phyloP scores from a whole-genome alignment of 1,140 invertebrate genomes.

The Cephus cinctus region DNA sequence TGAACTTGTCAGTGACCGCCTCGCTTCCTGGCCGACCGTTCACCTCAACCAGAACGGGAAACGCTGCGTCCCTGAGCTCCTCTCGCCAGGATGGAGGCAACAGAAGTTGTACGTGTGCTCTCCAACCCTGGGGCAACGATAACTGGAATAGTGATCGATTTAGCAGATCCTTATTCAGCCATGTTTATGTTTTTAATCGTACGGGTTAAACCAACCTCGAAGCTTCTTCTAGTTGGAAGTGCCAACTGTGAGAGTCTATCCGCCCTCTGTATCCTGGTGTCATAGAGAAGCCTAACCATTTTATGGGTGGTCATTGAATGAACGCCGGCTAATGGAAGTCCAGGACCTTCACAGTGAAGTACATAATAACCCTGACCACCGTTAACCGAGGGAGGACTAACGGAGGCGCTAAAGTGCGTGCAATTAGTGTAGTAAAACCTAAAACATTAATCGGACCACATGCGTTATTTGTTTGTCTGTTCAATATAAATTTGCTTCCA shows the following conservation, averaged over 20 bases:
- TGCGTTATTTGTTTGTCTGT: too few relatives aligned
- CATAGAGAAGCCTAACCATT: slow-evolving; percentile 72
- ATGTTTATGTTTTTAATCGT: background rate
- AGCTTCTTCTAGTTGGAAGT: slow-evolving; percentile 70
- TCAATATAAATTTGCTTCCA: too few relatives aligned
- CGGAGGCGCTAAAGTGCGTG: slow-evolving; percentile 74
- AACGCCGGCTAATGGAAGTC: slow-evolving; percentile 74
- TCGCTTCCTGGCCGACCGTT: slow-evolving; percentile 89
- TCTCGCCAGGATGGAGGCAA: slow-evolving; percentile 80
- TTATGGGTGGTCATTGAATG: slow-evolving; percentile 71
- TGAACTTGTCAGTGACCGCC: slow-evolving; percentile 81
- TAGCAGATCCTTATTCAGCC: too few relatives aligned
- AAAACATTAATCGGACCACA: slow-evolving; percentile 15
- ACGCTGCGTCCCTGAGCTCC: slow-evolving; percentile 79
- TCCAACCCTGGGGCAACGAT: slow-evolving; percentile 72
- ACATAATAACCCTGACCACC: slow-evolving; percentile 69
- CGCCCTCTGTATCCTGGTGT: slow-evolving; percentile 66
- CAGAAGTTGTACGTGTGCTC: slow-evolving; percentile 76
- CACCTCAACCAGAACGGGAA: slow-evolving; percentile 82
- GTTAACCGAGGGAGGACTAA: slow-evolving; percentile 58
- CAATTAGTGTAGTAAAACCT: slow-evolving; percentile 74
- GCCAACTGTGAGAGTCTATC: slow-evolving; percentile 69
- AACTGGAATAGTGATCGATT: too few relatives aligned
- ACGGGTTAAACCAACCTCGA: slow-evolving; percentile 59
- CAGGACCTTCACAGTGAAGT: slow-evolving; percentile 76